Conservation (phyloP, 2,113 vertebrate species). For the Heteronetta atricapilla region DNA sequence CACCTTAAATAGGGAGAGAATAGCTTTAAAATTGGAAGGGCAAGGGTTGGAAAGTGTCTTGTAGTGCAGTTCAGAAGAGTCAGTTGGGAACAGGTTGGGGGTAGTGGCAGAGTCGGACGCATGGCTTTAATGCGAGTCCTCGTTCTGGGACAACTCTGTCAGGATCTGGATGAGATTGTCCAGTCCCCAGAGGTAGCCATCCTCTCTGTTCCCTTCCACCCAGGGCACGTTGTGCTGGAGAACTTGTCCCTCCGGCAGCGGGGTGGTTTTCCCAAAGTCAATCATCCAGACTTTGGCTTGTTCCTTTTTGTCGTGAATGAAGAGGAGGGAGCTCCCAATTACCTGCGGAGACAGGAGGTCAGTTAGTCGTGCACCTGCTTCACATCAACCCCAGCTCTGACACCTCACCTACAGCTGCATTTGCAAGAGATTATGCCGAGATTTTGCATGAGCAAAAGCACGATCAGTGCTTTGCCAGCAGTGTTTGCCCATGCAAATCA, state of each 20-base stretch:
- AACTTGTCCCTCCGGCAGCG: constrained; percentile 88
- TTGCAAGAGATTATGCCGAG: not conserved
- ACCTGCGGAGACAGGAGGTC: constrained; percentile 79
- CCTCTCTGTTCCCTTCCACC: constrained; percentile 95
- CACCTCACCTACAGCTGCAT: not conserved
- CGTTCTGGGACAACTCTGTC: constrained; percentile 75
- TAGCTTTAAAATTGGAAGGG: constrained; percentile 33
- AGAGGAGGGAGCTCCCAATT: constrained; percentile 97
- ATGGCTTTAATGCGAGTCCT: constrained; percentile 63
- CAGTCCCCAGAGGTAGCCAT: constrained; percentile 94
- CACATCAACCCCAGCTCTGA: not conserved
- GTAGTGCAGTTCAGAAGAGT: constrained; percentile 77
- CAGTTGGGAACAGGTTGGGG: constrained; percentile 35
- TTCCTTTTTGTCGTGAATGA: constrained; percentile 93
- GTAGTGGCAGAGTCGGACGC: constrained; percentile 7
- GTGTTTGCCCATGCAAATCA: not conserved
- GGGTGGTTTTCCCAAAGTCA: constrained; percentile 97
- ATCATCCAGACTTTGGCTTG: constrained; percentile 99
- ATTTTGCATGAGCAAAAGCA: not conserved
- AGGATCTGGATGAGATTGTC: constrained; percentile 95
- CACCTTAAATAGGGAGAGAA: constrained; percentile 49
- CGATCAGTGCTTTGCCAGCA: not conserved
- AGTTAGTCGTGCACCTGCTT: not conserved
- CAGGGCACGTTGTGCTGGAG: constrained; percentile 87
- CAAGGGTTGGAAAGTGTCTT: constrained; percentile 69